Percentiles rank a stretch among this genome's conserved stretches.
phyloP scores from a whole-genome alignment of 2,797 vertebrate species.

The Tinamus major region DNA sequence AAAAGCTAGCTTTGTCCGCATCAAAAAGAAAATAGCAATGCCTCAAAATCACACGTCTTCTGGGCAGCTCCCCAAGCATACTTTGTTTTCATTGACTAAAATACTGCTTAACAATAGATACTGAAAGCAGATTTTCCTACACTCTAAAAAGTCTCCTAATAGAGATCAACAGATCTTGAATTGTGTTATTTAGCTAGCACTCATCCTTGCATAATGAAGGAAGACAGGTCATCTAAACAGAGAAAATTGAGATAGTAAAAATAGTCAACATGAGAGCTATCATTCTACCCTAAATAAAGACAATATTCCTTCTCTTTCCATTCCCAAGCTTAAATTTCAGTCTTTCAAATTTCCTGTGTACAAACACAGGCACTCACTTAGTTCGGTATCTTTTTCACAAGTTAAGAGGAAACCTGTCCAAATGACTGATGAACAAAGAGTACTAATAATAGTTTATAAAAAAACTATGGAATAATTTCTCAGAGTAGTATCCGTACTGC shows the following conservation, averaged over 20 bases:
- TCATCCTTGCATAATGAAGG: background rate
- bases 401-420: constrained; percentile 1
- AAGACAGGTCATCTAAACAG: background rate
- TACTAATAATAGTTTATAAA: background rate
- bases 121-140: constrained; percentile 29
- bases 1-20: constrained; percentile 51
- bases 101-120: constrained; percentile 31
- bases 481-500: background rate
- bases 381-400: background rate
- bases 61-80: constrained; percentile 52
- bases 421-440: background rate
- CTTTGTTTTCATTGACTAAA: constrained; percentile 52
- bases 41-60: constrained; percentile 30
- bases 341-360: background rate
- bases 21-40: constrained; percentile 31
- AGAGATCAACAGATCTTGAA: background rate
- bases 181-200: background rate
- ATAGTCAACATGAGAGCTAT: background rate
- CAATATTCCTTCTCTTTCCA: background rate
- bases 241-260: background rate
- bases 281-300: background rate
- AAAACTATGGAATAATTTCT: background rate
- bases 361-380: background rate
- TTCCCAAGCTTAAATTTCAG: background rate
- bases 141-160: background rate